Percentiles rank a stretch among this genome's conserved stretches.
These are phyloP conservation scores for Crocuta crocuta DNA, from an alignment of 2,113 vertebrate genomes.

Conservation along the genomic window DNA sequence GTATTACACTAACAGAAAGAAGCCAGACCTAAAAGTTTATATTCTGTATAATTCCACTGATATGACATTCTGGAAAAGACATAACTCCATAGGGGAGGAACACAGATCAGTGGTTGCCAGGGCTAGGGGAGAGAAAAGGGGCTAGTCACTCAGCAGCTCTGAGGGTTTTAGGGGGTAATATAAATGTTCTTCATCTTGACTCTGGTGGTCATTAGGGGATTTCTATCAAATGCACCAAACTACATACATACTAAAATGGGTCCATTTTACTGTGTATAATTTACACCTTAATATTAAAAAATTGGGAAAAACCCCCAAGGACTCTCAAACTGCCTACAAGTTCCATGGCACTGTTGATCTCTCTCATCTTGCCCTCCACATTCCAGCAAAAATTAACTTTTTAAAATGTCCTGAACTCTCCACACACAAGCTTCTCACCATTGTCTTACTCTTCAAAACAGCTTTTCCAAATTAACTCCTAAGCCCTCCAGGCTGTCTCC, in stretches of 20 bases:
- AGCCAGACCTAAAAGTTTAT: not conserved
- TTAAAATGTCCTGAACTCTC: not conserved
- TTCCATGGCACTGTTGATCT: not conserved
- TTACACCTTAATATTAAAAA: constrained; percentile 27
- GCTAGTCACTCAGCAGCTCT: not conserved
- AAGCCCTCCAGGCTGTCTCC: not conserved
- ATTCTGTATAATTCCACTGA: not conserved
- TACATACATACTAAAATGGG: not conserved
- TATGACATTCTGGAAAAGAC: not conserved
- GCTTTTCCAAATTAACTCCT: constrained; percentile 23
- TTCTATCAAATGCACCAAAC: not conserved
- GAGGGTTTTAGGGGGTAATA: not conserved
- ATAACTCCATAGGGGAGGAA: not conserved
- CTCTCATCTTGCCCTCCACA: not conserved
- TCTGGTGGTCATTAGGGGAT: not conserved
- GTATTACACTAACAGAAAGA: not conserved
- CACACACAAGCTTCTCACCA: not conserved
- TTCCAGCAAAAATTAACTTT: not conserved
- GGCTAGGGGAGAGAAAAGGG: too few species aligned
- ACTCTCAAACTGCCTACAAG: not conserved
- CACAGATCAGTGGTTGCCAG: not conserved
- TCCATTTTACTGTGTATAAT: not conserved
- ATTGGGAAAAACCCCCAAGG: not conserved
- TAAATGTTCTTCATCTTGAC: constrained; percentile 12
- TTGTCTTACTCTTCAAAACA: not conserved